phyloP scores from a whole-genome alignment of 1,140 invertebrate species.

The Dufourea novaeangliae region DNA sequence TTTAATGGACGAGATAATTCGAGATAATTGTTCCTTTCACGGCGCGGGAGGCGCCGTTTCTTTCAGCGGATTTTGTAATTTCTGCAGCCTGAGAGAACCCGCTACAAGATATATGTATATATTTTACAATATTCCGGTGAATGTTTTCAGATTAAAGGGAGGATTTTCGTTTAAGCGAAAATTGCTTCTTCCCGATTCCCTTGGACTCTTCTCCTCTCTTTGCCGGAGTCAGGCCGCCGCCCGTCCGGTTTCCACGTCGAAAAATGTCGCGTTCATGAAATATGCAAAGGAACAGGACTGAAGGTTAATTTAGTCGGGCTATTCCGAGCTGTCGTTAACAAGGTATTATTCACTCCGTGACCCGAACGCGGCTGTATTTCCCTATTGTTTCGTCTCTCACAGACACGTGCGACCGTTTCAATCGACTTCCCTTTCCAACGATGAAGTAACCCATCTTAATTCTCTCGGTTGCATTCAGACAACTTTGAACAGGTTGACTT shows the following conservation, averaged over 20 bases:
- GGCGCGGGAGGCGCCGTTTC: not conserved
- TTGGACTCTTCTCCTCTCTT: not conserved
- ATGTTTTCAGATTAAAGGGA: slow-evolving; percentile 20
- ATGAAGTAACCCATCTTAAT: too few species aligned
- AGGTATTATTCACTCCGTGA: slow-evolving; percentile 27
- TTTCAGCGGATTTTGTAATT: not conserved
- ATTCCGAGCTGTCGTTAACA: slow-evolving; percentile 23
- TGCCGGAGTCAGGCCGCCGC: not conserved
- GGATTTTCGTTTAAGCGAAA: not conserved
- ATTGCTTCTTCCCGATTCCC: not conserved
- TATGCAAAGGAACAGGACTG: slow-evolving; percentile 15
- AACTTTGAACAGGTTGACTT: too few species aligned
- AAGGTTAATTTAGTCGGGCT: slow-evolving; percentile 30
- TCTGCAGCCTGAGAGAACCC: not conserved
- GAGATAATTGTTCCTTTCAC: slow-evolving; percentile 26
- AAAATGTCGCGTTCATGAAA: slow-evolving; percentile 16
- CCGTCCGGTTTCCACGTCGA: not conserved
- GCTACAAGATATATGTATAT: not conserved
- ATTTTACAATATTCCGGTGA: slow-evolving; percentile 5
- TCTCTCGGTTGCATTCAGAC: too few species aligned
- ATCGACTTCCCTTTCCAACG: not conserved
- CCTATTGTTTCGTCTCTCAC: not conserved
- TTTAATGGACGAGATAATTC: slow-evolving; percentile 36
- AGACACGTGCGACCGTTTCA: not conserved
- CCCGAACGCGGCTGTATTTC: slow-evolving; percentile 4